Conservation (phyloP, 2,797 vertebrate genomes). For the Momotus momota region DNA sequence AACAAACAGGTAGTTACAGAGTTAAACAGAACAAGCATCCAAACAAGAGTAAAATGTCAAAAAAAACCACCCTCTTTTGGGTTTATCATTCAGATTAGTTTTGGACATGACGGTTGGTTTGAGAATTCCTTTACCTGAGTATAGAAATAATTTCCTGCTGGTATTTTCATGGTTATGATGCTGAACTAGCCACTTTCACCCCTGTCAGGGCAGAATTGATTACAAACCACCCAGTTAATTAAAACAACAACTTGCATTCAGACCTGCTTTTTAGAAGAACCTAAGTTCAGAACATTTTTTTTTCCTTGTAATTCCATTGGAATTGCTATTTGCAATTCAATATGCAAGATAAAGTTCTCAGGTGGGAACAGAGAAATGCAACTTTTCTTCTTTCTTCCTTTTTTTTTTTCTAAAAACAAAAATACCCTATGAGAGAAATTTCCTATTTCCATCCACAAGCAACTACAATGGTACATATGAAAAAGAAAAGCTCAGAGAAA, state of each 20-base stretch:
- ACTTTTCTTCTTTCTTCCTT: background rate
- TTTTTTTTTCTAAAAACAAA: background rate
- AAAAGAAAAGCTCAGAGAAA: background rate
- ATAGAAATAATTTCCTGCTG: background rate
- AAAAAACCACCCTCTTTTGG: background rate
- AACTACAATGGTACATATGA: background rate
- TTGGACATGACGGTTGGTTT: background rate
- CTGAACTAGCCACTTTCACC: constrained; percentile 9
- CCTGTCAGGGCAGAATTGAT: constrained; percentile 27
- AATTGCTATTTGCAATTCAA: constrained; percentile 32
- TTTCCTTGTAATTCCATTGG: background rate
- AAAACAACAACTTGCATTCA: constrained; percentile 28
- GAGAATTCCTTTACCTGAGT: constrained; percentile 25
- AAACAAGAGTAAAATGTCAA: background rate
- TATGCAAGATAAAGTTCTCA: constrained; percentile 4
- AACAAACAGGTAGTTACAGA: constrained; percentile 71
- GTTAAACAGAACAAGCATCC: background rate
- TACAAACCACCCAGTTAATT: constrained; percentile 50
- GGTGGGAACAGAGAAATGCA: background rate
- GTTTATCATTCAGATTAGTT: constrained; percentile 31
- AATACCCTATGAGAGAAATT: background rate
- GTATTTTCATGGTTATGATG: background rate
- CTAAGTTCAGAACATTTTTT: constrained; percentile 16
- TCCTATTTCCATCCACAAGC: constrained; percentile 16
- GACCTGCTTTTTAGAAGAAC: constrained; percentile 18